These are phyloP conservation scores for Aplodontia rufa DNA, from an alignment of 2,113 vertebrate genomes.

Conservation along the genomic window DNA sequence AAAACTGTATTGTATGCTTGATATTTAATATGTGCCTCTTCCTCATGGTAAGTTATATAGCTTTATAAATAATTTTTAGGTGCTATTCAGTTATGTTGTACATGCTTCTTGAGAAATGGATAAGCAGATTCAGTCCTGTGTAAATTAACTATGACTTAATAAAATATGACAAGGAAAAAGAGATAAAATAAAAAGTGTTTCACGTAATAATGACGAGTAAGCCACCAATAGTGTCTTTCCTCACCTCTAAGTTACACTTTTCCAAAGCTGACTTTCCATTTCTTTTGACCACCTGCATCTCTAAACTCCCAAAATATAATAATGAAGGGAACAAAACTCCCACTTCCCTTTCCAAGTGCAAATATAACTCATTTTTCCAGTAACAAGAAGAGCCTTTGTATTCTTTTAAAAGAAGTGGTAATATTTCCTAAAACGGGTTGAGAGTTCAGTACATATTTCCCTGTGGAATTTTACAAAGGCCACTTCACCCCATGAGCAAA, in stretches of 20 bases:
- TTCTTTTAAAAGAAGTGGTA: neutral
- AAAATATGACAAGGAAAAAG: neutral
- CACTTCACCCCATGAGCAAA: neutral
- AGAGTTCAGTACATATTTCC: neutral
- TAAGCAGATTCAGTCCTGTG: neutral
- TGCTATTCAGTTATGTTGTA: neutral
- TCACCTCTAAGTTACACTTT: neutral
- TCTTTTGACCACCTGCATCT: neutral
- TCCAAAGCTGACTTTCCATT: neutral
- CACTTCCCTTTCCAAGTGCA: neutral
- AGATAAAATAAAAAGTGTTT: neutral
- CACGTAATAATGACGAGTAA: neutral
- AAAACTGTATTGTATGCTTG: neutral
- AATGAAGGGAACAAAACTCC: neutral
- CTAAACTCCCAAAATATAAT: neutral
- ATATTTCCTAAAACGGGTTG: neutral
- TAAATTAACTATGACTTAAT: neutral
- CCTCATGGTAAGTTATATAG: neutral
- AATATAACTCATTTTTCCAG: neutral
- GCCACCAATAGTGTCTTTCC: accelerated
- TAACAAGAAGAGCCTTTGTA: neutral
- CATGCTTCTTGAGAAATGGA: neutral
- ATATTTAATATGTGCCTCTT: neutral
- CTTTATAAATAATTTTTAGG: neutral
- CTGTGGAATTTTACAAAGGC: neutral